These are phyloP conservation scores for Drosophila sturtevanti DNA, from an alignment of 1,140 invertebrate species.

Conservation along the genomic window DNA sequence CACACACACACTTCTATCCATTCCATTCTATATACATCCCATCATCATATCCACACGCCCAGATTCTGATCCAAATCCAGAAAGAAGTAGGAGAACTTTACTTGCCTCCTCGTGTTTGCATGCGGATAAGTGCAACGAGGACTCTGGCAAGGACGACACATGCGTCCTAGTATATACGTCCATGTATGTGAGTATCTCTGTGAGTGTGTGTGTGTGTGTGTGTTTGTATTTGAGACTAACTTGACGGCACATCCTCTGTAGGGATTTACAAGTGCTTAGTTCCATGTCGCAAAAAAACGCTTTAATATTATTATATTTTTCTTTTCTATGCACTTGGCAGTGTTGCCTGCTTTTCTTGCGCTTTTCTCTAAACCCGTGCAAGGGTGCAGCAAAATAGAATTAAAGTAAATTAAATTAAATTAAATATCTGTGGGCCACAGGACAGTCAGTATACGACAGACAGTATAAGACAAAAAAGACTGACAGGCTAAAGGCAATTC, in stretches of 20 bases:
- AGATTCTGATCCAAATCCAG: conserved; percentile 41
- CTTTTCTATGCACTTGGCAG: conserved; percentile 67
- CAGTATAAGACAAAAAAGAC: background rate
- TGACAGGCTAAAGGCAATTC: conserved; percentile 21
- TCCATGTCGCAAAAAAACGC: conserved; percentile 79
- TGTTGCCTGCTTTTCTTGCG: conserved; percentile 49
- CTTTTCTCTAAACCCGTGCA: conserved; percentile 19
- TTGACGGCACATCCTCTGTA: conserved; percentile 81
- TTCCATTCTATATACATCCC: too few species aligned
- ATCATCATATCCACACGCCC: conserved; percentile 16
- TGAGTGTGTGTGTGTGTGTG: conserved; percentile 25
- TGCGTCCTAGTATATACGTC: conserved; percentile 23
- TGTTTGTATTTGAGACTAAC: conserved; percentile 79
- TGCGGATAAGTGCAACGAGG: conserved; percentile 67
- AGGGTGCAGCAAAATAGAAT: conserved; percentile 40
- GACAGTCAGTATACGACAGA: background rate
- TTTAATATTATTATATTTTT: conserved; percentile 81
- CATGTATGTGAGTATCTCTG: conserved; percentile 9
- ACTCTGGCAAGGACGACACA: conserved; percentile 40
- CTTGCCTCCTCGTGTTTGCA: conserved; percentile 62
- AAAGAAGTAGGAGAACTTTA: conserved; percentile 17
- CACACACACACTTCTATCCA: conserved; percentile 23
- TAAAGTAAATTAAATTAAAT: conserved; percentile 77
- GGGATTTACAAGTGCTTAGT: conserved; percentile 82
- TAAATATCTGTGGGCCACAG: conserved; percentile 43